A percentile compares a stretch with the other conserved stretches of the same genome.
phyloP scores from a whole-genome alignment of 2,888 invertebrate genomes.

The Oxytorus armatus region DNA sequence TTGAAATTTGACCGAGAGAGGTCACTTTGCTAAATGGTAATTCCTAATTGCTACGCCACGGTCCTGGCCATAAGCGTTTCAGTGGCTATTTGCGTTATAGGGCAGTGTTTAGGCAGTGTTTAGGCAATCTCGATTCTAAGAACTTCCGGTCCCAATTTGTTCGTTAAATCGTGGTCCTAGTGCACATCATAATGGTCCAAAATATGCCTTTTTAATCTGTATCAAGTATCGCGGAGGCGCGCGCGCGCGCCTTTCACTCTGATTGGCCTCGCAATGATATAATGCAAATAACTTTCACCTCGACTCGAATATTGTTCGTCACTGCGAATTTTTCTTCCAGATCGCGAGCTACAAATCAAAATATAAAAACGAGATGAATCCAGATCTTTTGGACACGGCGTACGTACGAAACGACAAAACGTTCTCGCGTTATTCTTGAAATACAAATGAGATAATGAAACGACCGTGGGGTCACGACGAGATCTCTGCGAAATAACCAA shows the following conservation, averaged over 20 bases:
- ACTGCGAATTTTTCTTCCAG: not conserved
- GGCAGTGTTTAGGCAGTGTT: no score
- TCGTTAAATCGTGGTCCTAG: not conserved
- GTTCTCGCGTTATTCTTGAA: not conserved
- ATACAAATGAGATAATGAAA: slow-evolving; percentile 18
- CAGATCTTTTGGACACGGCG: not conserved
- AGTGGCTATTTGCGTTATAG: no score
- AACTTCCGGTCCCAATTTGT: no score
- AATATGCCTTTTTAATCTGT: slow-evolving; percentile 18
- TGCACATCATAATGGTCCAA: slow-evolving; percentile 2
- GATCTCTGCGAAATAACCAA: slow-evolving; percentile 3
- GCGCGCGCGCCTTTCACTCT: slow-evolving; percentile 62
- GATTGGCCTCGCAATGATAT: slow-evolving; percentile 54
- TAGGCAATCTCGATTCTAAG: no score
- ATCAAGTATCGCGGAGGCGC: slow-evolving; percentile 24
- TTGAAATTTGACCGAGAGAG: no score
- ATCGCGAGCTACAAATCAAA: not conserved
- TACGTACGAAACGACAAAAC: not conserved
- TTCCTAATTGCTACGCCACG: no score
- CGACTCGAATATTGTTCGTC: slow-evolving; percentile 19
- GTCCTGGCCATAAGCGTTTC: no score
- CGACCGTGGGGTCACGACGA: not conserved
- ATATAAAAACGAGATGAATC: not conserved
- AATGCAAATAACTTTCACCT: slow-evolving; percentile 64
- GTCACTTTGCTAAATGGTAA: no score